phyloP scores from a whole-genome alignment of 2,113 vertebrate species.

The Nothocercus julius region DNA sequence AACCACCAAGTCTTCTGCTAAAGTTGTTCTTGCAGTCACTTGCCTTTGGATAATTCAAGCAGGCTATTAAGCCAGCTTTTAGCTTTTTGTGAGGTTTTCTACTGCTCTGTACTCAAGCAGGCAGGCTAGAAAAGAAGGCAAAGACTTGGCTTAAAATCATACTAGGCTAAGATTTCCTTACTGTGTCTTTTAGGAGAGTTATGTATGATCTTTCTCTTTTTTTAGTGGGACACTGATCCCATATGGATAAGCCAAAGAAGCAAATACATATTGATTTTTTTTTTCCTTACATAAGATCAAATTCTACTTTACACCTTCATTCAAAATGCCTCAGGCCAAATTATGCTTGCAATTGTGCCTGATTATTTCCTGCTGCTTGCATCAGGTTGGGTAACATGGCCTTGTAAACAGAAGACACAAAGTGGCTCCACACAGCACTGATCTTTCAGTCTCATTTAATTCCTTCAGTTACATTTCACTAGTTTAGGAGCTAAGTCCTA shows the following conservation, averaged over 20 bases:
- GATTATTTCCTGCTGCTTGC: not conserved
- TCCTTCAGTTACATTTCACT: not conserved
- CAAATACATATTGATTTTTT: not conserved
- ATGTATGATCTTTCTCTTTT: not conserved
- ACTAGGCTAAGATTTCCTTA: not conserved
- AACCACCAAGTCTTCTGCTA: not conserved
- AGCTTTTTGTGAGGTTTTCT: constrained; percentile 9
- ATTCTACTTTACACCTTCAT: not conserved
- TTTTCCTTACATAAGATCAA: not conserved
- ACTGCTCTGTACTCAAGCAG: not conserved
- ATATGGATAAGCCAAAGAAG: not conserved
- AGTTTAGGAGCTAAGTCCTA: not conserved
- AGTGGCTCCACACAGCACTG: not conserved
- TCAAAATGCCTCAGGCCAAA: not conserved
- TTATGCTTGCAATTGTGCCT: not conserved
- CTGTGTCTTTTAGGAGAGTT: not conserved
- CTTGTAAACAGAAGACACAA: not conserved
- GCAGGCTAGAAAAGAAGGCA: not conserved
- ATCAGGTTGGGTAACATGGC: not conserved
- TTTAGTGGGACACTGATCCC: not conserved
- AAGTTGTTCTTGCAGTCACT: not conserved
- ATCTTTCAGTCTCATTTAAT: not conserved
- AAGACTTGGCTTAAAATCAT: constrained; percentile 7
- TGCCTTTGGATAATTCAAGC: not conserved
- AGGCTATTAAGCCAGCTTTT: not conserved